Conservation (phyloP, 2,113 vertebrate genomes). For the Plestiodon gilberti region DNA sequence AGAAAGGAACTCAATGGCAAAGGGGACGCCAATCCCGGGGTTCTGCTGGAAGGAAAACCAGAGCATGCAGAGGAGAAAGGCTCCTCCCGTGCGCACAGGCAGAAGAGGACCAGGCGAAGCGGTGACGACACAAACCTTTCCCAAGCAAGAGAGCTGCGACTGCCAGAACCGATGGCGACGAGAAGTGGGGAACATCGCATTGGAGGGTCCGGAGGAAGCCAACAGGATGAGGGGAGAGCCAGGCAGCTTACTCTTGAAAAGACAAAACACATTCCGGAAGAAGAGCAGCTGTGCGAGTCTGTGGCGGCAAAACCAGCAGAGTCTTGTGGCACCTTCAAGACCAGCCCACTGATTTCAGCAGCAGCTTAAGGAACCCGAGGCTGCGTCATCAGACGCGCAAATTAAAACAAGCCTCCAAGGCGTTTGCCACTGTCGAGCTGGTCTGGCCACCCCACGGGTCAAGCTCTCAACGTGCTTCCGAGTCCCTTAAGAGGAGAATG, state of each 20-base stretch:
- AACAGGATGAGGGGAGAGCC: constrained; percentile 95
- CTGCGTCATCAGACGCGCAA: not conserved
- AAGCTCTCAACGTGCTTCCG: too few species aligned
- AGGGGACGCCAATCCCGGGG: not conserved
- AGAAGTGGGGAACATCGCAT: constrained; percentile 86
- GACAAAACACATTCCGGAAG: too few species aligned
- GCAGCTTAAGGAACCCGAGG: too few species aligned
- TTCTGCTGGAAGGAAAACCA: not conserved
- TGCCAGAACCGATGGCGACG: constrained; percentile 97
- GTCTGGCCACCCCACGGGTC: too few species aligned
- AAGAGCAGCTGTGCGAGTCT: too few species aligned
- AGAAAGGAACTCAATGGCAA: not conserved
- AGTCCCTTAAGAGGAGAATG: too few species aligned
- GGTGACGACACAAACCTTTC: constrained; percentile 82
- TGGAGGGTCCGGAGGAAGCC: constrained; percentile 90
- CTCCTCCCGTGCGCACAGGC: too few species aligned
- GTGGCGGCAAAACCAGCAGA: too few species aligned
- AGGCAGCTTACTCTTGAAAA: constrained; percentile 89
- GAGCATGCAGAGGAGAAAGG: not conserved
- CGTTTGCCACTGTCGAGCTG: not conserved
- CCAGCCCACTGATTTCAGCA: too few species aligned
- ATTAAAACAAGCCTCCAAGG: rapidly evolving
- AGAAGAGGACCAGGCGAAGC: not conserved
- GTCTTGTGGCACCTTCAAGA: too few species aligned
- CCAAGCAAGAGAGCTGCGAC: constrained; percentile 95